These are phyloP conservation scores for Pogonocichla stellata DNA, from an alignment of 2,113 vertebrate species.

Conservation along the genomic window DNA sequence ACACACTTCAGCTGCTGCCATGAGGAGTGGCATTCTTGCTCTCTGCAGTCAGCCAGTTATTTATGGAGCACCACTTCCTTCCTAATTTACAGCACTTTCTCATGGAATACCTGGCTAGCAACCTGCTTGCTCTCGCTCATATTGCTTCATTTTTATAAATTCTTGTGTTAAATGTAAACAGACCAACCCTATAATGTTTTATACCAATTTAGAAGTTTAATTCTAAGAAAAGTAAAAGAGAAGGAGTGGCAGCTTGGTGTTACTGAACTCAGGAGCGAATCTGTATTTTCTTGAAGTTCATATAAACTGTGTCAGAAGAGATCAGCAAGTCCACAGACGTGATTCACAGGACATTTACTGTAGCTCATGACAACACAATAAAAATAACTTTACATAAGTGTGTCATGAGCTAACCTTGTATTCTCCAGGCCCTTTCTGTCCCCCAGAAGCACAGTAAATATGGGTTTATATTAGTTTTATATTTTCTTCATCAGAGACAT, in stretches of 20 bases:
- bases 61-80: neutral
- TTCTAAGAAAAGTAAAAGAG: neutral
- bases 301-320: neutral
- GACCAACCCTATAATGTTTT: neutral
- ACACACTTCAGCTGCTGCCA: neutral
- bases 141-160: neutral
- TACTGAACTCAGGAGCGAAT: neutral
- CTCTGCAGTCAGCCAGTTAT: neutral
- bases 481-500: neutral
- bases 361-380: neutral
- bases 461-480: neutral
- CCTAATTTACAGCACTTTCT: neutral
- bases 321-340: neutral
- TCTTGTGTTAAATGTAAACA: neutral
- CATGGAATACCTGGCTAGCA: neutral
- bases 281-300: neutral
- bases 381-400: neutral
- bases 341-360: neutral
- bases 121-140: neutral
- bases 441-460: neutral
- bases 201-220: neutral
- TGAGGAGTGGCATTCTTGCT: neutral
- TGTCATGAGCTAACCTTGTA: neutral
- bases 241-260: neutral
- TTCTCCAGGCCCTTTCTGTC: neutral